phyloP scores from a whole-genome alignment of 2,888 invertebrate genomes.

The Euproctis similis region DNA sequence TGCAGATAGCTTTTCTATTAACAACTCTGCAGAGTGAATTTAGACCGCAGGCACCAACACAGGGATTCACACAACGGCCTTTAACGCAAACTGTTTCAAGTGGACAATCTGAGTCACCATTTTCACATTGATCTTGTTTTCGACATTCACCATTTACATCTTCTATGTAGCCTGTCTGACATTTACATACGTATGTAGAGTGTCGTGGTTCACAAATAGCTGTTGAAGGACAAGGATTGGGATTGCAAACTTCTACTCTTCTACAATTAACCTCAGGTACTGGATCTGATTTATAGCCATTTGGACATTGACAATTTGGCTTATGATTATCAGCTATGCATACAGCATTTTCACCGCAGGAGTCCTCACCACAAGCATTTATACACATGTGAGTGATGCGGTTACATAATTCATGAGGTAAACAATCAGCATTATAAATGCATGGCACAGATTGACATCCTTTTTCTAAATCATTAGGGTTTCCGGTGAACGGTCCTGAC shows the following conservation, averaged over 20 bases:
- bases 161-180: slow-evolving; percentile 84
- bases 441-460: slow-evolving; percentile 89
- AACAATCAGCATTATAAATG: slow-evolving; percentile 90
- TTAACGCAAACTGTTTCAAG: slow-evolving; percentile 81
- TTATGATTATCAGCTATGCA: slow-evolving; percentile 91
- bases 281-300: slow-evolving; percentile 87
- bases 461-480: slow-evolving; percentile 84
- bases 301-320: slow-evolving; percentile 89
- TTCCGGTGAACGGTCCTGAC: slow-evolving; percentile 88
- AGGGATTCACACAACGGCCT: slow-evolving; percentile 86
- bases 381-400: slow-evolving; percentile 87
- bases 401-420: slow-evolving; percentile 86
- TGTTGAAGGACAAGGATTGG: slow-evolving; percentile 87
- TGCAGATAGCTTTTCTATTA: slow-evolving; percentile 85
- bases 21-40: slow-evolving; percentile 89
- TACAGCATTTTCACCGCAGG: slow-evolving; percentile 91
- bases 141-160: slow-evolving; percentile 86
- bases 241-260: slow-evolving; percentile 81
- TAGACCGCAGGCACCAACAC: slow-evolving; percentile 86
- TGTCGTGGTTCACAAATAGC: slow-evolving; percentile 84
- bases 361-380: slow-evolving; percentile 86
- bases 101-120: slow-evolving; percentile 85
- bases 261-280: slow-evolving; percentile 89
- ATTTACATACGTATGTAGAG: slow-evolving; percentile 84
- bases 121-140: slow-evolving; percentile 84